Conservation (phyloP, 2,888 invertebrate genomes). For the Pollenia angustigena region DNA sequence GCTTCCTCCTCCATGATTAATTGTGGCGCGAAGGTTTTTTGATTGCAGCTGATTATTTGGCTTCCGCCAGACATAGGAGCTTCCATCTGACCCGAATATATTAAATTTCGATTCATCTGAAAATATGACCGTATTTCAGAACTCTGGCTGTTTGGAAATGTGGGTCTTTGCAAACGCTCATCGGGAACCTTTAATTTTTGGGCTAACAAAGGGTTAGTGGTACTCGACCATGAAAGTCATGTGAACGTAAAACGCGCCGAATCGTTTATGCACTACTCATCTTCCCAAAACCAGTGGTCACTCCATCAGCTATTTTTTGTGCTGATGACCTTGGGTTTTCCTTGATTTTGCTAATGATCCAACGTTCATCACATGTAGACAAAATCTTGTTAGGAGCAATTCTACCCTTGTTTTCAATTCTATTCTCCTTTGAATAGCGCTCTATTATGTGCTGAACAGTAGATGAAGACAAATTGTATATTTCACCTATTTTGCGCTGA, state of each 20-base stretch:
- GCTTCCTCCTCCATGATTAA: conserved; percentile 53
- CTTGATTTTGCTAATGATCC: conserved; percentile 65
- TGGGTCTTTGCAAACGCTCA: conserved; percentile 45
- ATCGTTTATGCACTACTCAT: conserved; percentile 57
- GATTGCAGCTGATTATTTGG: conserved; percentile 39
- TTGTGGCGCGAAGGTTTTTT: conserved; percentile 41
- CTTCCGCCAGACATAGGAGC: conserved; percentile 42
- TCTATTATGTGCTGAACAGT: conserved; percentile 65
- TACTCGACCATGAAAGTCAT: conserved; percentile 61
- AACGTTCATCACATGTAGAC: conserved; percentile 27
- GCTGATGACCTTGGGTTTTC: conserved; percentile 66
- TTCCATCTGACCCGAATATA: conserved; percentile 46
- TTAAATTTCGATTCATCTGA: conserved; percentile 16
- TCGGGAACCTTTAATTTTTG: conserved; percentile 26
- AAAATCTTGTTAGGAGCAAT: too few relatives aligned
- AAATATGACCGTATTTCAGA: neutral
- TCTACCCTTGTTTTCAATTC: too few relatives aligned
- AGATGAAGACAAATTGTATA: conserved; percentile 40
- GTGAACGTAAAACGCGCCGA: conserved; percentile 38
- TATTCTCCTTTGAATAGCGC: conserved; percentile 38
- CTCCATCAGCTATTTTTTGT: conserved; percentile 61
- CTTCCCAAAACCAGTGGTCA: conserved; percentile 38
- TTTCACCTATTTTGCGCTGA: conserved; percentile 58
- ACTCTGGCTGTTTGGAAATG: neutral
- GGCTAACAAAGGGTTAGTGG: conserved; percentile 32